These are phyloP conservation scores for Drosophila funebris DNA, from an alignment of 1,140 invertebrate genomes.

Conservation along the genomic window DNA sequence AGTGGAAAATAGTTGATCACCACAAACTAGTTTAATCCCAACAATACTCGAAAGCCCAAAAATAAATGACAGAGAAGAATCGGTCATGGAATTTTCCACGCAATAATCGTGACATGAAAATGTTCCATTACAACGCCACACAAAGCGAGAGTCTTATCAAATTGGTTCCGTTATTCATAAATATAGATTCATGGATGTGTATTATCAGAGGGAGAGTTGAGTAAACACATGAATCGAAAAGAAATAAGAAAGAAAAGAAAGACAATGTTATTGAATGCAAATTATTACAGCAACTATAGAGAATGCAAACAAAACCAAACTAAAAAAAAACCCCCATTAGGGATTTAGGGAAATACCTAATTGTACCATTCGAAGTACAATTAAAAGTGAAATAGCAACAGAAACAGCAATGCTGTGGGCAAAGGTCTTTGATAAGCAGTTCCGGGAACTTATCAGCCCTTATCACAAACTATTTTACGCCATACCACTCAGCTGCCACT, in stretches of 20 bases:
- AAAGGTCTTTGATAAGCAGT: slow-evolving; percentile 17
- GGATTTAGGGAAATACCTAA: not conserved
- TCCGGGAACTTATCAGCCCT: slow-evolving; percentile 15
- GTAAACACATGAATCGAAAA: not conserved
- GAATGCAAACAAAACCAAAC: not conserved
- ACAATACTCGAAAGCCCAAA: not conserved
- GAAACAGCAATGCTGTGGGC: not conserved
- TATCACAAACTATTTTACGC: not conserved
- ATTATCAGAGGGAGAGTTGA: not conserved
- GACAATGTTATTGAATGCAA: not conserved
- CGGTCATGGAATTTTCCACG: slow-evolving; percentile 66
- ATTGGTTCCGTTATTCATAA: not conserved
- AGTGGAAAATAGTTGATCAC: not conserved
- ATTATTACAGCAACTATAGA: not conserved
- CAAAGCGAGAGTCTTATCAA: slow-evolving; percentile 37
- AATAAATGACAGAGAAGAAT: not conserved
- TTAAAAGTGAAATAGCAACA: not conserved
- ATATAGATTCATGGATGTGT: not conserved
- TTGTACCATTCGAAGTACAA: slow-evolving; percentile 11
- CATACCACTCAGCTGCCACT: not conserved
- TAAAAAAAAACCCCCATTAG: not conserved
- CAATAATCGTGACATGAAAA: slow-evolving; percentile 51
- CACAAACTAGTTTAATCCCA: not conserved
- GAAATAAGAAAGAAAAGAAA: not conserved
- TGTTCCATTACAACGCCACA: slow-evolving; percentile 42